phyloP scores from a whole-genome alignment of 1,140 invertebrate genomes.

The Rhopalosiphum padi region DNA sequence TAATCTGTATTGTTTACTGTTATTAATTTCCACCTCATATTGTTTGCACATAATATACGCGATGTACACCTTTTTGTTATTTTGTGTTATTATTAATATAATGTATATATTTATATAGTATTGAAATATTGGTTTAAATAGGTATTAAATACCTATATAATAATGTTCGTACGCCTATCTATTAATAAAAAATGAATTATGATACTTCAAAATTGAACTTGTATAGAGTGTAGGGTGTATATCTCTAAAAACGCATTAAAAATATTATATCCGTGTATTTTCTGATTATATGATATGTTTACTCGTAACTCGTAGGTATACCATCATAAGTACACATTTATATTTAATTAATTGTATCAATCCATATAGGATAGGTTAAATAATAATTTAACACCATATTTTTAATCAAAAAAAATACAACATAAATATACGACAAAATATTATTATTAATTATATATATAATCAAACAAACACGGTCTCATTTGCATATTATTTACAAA shows the following conservation, averaged over 20 bases:
- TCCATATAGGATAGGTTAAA: too few species aligned
- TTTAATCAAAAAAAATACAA: too few species aligned
- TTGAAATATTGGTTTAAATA: background rate
- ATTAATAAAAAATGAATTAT: background rate
- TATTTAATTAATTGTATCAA: background rate
- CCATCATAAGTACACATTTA: background rate
- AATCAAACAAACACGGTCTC: too few species aligned
- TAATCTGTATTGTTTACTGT: slow-evolving; percentile 12
- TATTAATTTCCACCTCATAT: background rate
- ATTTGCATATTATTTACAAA: too few species aligned
- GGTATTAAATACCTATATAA: background rate
- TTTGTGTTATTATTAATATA: background rate
- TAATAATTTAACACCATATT: too few species aligned
- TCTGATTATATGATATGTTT: background rate
- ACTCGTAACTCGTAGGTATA: background rate
- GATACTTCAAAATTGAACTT: background rate
- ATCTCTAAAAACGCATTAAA: background rate
- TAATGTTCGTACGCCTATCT: background rate
- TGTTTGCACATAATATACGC: background rate
- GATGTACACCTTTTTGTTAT: background rate
- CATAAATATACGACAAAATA: too few species aligned
- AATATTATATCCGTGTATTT: background rate
- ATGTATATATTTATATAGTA: background rate
- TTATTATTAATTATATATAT: too few species aligned
- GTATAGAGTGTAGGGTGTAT: background rate